Base-by-base conservation (phyloP, 2,888 invertebrate genomes). In the Rotaria magnacalcarata region DNA sequence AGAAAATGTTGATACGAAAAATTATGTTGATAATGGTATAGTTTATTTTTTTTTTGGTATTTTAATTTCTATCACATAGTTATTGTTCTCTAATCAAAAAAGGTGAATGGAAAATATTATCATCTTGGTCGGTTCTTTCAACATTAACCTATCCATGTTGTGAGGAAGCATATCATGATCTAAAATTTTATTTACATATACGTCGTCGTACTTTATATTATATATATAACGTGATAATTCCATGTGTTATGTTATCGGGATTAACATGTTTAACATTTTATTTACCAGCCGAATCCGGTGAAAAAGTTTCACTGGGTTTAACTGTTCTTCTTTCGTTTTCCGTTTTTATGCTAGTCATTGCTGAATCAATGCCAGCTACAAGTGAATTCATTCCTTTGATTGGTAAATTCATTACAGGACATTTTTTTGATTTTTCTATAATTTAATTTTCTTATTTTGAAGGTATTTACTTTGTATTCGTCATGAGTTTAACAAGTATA, bases 221-320 rank as follows among this genome's bases (percentile, higher is more conserved):
- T 88, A 90, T 92, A 88, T 92, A 92, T 89, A 93, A 93, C 89
- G 92, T 93, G 80, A 92, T 93, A 85, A 91, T 93, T 88, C 93
- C 93, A 8, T 93, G 93, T 89, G 91, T 93, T 89, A 91, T 93
- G 91, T 91, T 93, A 94, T 84, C 92, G 91, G 84, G 94, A 93
- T 89, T 93, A 85, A 93, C 93, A 1, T 90, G 93, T 85, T 90
- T 93, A 19, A 92, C 92, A 21, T 93, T 93, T 89, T 91, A 92
- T 87, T 89, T 93, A 84, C 92, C 93, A 6, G 92, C 93, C 2
- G 92, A 92, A 88, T 91, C 91, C 7, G 92, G 92, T 3, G 92
- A 93, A 89, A 93, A 93, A 88, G 92, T 93, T 60, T 92, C 92
- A 8, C 89, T 93, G 6, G 93, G 93, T 34, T 91, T 93, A 87